A percentile compares a stretch with the other conserved stretches of the same genome.
These are phyloP conservation scores for Drosophila melanica DNA, from an alignment of 1,140 invertebrate genomes.

Conservation along the genomic window DNA sequence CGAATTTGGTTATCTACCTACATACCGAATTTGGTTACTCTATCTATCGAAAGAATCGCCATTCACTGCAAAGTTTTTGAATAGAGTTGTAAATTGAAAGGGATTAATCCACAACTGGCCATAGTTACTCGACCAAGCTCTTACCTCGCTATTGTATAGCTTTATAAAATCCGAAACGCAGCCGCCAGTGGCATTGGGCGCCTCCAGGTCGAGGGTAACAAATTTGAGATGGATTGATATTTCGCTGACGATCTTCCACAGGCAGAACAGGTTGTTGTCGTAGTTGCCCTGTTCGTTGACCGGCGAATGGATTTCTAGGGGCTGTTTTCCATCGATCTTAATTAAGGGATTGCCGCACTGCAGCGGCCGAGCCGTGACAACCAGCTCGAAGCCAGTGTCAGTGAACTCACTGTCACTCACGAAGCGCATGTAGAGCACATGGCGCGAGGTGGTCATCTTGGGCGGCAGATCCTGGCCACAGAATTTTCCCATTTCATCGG, in stretches of 20 bases:
- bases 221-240: conserved; percentile 85
- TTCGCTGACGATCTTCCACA: conserved; percentile 85
- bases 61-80: no score
- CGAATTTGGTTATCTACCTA: no score
- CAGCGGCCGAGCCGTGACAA: conserved; percentile 41
- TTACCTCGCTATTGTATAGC: conserved; percentile 72
- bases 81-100: no score
- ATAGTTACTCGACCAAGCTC: background rate
- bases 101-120: no score
- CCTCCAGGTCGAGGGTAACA: conserved; percentile 86
- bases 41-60: no score
- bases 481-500: no score
- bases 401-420: conserved; percentile 85
- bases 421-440: conserved; percentile 87
- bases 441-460: conserved; percentile 85
- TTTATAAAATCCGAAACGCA: conserved; percentile 73
- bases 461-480: conserved; percentile 86
- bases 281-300: no score
- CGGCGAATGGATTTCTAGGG: no score
- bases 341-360: conserved; percentile 56
- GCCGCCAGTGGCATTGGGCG: conserved; percentile 78
- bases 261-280: conserved; percentile 85
- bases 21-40: no score
- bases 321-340: no score
- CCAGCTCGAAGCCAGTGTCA: conserved; percentile 86